These are phyloP conservation scores for Rousettus madagascariensis DNA, from an alignment of 2,797 vertebrate species.

Conservation along the genomic window DNA sequence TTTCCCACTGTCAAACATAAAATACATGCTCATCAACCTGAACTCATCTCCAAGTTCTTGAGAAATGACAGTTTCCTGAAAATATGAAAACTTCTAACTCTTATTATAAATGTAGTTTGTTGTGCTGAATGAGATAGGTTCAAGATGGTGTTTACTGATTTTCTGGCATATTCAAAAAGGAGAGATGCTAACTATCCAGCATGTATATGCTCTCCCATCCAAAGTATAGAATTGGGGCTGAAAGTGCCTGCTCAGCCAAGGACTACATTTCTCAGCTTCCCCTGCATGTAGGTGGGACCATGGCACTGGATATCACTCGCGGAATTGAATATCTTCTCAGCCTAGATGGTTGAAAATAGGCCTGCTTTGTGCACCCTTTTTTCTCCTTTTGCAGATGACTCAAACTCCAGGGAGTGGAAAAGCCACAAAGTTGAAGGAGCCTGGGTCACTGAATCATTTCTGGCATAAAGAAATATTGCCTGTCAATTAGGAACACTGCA, in stretches of 20 bases:
- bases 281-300: background rate
- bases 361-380: background rate
- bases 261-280: background rate
- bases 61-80: background rate
- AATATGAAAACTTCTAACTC: background rate
- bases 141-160: background rate
- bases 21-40: background rate
- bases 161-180: background rate
- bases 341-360: background rate
- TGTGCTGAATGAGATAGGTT: background rate
- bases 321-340: background rate
- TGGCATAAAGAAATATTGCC: background rate
- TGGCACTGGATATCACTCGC: background rate
- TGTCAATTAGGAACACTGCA: background rate
- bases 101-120: background rate
- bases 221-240: background rate
- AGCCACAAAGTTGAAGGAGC: background rate
- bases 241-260: background rate
- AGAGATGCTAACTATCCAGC: background rate
- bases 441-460: background rate
- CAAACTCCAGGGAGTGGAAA: background rate
- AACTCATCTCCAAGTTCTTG: background rate
- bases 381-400: background rate
- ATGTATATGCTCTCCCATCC: background rate
- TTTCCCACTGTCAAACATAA: background rate